Percentiles rank a stretch among this genome's conserved stretches.
Conservation (phyloP, 2,797 vertebrate species). For the Chlorospingus flavigularis region DNA sequence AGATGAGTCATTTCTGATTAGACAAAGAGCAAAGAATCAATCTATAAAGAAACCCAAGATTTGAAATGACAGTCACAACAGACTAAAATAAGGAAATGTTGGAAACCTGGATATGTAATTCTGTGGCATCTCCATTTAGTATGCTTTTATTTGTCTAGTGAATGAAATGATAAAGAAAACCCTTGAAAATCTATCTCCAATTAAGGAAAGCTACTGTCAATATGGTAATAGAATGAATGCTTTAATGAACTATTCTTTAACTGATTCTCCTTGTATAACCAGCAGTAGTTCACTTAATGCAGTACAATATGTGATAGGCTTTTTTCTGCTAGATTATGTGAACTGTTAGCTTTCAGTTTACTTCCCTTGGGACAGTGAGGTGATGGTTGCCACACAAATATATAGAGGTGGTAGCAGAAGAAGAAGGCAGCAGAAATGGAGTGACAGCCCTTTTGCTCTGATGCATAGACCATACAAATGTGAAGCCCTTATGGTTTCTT, state of each 20-base stretch:
- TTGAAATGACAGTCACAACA: not conserved
- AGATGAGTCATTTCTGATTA: conserved; percentile 30
- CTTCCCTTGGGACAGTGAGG: not conserved
- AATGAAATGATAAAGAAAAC: not conserved
- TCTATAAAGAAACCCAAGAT: not conserved
- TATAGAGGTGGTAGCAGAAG: not conserved
- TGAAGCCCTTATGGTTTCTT: not conserved
- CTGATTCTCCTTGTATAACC: not conserved
- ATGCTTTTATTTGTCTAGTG: not conserved
- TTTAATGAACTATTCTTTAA: not conserved
- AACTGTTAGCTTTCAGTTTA: not conserved
- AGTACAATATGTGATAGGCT: not conserved
- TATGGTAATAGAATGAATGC: not conserved
- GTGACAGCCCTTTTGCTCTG: not conserved
- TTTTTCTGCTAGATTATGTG: not conserved
- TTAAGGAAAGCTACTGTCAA: not conserved
- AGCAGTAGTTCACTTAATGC: not conserved
- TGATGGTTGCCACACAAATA: not conserved
- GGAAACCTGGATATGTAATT: not conserved
- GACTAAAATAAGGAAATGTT: not conserved
- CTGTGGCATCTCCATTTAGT: not conserved
- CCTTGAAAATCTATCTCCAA: not conserved
- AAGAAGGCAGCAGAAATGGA: not conserved
- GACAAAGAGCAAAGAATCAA: not conserved
- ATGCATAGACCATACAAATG: not conserved